These are phyloP conservation scores for Ophion ellenae DNA, from an alignment of 2,888 invertebrate species.

Conservation along the genomic window DNA sequence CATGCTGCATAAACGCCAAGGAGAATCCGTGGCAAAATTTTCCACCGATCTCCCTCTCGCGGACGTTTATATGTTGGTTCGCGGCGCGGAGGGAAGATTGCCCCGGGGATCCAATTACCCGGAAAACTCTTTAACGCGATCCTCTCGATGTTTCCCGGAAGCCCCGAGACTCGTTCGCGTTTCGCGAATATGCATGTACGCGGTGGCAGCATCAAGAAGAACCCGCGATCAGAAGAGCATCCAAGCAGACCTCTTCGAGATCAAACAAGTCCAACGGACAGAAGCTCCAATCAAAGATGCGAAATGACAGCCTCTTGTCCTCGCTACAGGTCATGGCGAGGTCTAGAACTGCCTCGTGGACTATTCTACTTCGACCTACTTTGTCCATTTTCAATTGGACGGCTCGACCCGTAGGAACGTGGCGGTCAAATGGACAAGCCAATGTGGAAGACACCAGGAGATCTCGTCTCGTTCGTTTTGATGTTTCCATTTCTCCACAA, in stretches of 20 bases:
- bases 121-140: conserved; percentile 40
- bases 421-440: neutral
- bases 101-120: conserved; percentile 46
- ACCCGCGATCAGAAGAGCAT: neutral
- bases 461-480: neutral
- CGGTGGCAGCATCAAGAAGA: neutral
- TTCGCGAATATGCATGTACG: conserved; percentile 18
- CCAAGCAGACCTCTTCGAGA: neutral
- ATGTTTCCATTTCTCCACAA: neutral
- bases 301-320: neutral
- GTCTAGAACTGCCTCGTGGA: neutral
- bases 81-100: conserved; percentile 25
- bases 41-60: conserved; percentile 6
- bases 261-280: neutral
- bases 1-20: neutral
- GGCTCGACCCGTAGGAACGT: neutral
- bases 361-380: neutral
- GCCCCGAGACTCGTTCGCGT: neutral
- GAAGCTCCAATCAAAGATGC: neutral
- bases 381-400: neutral
- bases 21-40: conserved; percentile 37
- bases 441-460: neutral
- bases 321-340: neutral
- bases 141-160: conserved; percentile 34
- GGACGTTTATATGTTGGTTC: conserved; percentile 4